Evolutionary conservation across 1,140 invertebrate species (phyloP).

Genomic region (Acromyrmex heyeri): DNA sequence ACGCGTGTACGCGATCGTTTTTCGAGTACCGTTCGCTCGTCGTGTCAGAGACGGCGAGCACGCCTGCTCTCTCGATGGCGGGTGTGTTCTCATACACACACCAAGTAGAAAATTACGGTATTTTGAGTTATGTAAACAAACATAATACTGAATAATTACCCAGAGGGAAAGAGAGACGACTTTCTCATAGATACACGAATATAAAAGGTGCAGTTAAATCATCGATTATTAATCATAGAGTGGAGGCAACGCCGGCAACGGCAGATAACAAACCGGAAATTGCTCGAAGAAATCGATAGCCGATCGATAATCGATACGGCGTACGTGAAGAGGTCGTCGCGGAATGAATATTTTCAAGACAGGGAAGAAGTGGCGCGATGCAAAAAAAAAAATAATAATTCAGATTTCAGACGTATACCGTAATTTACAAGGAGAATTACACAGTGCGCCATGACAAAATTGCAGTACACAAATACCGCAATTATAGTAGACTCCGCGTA

Average conservation of each 20-base stretch:
- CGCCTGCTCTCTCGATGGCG: not conserved
- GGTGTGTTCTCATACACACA: not conserved
- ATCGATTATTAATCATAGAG: slow-evolving; percentile 26
- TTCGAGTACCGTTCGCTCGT: slow-evolving; percentile 49
- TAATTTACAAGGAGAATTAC: slow-evolving; percentile 33
- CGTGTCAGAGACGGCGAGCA: slow-evolving; percentile 1
- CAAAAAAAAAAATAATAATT: slow-evolving; percentile 51
- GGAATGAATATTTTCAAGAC: not conserved
- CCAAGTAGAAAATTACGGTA: slow-evolving; percentile 7
- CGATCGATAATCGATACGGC: slow-evolving; percentile 11
- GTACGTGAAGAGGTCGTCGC: not conserved
- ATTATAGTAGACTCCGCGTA: slow-evolving; percentile 29
- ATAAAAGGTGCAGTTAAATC: not conserved
- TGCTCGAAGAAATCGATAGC: slow-evolving; percentile 33
- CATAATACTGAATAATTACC: slow-evolving; percentile 1
- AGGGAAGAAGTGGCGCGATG: not conserved
- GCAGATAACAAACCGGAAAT: slow-evolving; percentile 39
- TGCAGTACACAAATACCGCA: slow-evolving; percentile 44
- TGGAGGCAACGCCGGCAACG: not conserved
- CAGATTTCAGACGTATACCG: slow-evolving; percentile 40
- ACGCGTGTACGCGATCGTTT: slow-evolving; percentile 51
- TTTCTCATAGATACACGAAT: slow-evolving; percentile 1
- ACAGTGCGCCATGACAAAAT: slow-evolving; percentile 27
- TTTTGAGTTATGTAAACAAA: slow-evolving; percentile 36
- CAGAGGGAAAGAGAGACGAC: not conserved